A percentile compares a stretch with the other conserved stretches of the same genome.
Evolutionary conservation across 2,888 invertebrate species (phyloP).

Genomic region (Mechanitis messenoides): DNA sequence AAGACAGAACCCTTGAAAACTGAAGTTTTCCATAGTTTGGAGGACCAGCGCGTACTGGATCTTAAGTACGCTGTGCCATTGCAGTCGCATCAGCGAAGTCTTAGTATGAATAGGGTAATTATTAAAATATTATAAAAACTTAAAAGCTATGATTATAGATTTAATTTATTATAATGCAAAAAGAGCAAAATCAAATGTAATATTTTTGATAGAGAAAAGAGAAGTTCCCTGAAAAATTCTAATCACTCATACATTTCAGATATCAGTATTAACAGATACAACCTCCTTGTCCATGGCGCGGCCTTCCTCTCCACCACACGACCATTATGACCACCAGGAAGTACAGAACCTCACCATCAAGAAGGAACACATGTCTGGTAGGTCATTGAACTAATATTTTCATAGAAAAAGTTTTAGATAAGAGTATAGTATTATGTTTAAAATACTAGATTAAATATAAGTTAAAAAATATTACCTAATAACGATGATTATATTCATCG

Average conservation of each 20-base stretch:
- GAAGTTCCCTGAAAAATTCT: too few relatives aligned
- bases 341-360: constrained; percentile 74
- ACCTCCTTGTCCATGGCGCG: constrained; percentile 49
- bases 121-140: not conserved
- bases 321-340: constrained; percentile 51
- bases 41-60: constrained; percentile 63
- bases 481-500: not conserved
- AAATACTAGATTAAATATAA: too few relatives aligned
- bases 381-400: constrained; percentile 9
- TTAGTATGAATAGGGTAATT: constrained; percentile 70
- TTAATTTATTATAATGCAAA: too few relatives aligned
- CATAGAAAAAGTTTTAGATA: too few relatives aligned
- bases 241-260: constrained; percentile 41
- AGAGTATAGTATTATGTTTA: too few relatives aligned
- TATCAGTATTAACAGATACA: constrained; percentile 65
- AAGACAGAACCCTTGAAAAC: constrained; percentile 62
- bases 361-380: constrained; percentile 66
- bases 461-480: not conserved
- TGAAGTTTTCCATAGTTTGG: constrained; percentile 57
- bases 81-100: constrained; percentile 67
- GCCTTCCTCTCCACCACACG: constrained; percentile 56
- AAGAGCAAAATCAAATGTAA: too few relatives aligned
- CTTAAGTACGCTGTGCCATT: constrained; percentile 62
- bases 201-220: too few relatives aligned
- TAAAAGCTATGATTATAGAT: too few relatives aligned